phyloP scores from a whole-genome alignment of 2,888 invertebrate species.

The Petrolisthes cinctipes region DNA sequence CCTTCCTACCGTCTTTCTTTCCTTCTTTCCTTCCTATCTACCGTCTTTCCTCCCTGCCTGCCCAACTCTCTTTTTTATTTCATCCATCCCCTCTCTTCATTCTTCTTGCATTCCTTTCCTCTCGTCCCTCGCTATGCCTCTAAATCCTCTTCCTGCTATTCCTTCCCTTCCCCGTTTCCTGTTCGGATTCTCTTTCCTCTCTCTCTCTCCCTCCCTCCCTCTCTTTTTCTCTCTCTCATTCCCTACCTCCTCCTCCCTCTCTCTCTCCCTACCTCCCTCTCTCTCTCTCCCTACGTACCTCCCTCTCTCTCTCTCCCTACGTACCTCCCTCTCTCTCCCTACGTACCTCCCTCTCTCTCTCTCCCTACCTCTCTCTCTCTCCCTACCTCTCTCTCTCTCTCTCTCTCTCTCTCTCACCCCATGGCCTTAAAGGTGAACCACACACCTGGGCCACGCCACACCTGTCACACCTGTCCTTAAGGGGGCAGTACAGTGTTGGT shows the following conservation, averaged over 20 bases:
- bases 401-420: neutral
- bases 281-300: neutral
- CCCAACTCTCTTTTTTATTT: neutral
- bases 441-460: neutral
- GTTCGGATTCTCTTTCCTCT: neutral
- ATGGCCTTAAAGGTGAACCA: neutral
- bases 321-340: neutral
- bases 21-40: neutral
- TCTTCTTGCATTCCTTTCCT: neutral
- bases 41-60: neutral
- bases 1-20: neutral
- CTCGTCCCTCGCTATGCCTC: neutral
- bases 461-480: neutral
- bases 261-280: neutral
- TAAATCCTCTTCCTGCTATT: neutral
- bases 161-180: neutral
- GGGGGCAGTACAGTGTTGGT: neutral
- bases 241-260: neutral
- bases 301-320: neutral
- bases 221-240: neutral
- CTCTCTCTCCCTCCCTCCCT: neutral
- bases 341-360: neutral
- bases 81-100: too few relatives aligned
- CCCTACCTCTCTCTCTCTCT: neutral
- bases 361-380: neutral